Base-by-base conservation (phyloP, 2,797 vertebrate species). In the Aphelocoma californica region DNA sequence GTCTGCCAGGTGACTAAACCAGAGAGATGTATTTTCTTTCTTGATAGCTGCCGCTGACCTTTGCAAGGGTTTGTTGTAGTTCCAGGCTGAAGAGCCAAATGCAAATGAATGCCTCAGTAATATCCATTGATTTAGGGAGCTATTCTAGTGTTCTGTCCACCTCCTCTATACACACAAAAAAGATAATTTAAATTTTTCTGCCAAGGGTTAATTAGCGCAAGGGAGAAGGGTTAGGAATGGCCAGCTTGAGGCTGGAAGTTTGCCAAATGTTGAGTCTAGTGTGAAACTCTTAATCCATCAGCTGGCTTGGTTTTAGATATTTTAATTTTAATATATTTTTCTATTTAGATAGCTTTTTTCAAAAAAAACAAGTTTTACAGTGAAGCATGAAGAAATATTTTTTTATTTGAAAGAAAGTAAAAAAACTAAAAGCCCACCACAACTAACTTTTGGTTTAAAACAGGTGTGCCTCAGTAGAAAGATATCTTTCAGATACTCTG, bases 1-100 rank as follows among this genome's bases (percentile, higher is more conserved):
- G 99, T 99, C 96, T 99, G 99, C 97, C 99, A 99, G 99, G 99
- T 99, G 93, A 96, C 29, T 24, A 66, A 71, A 91, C 40, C 1
- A 0, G 36, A 64, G 56, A 36, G 61, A 60, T 57, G 9, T 45
- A 10, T 88, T 96, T 75, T 72, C 79, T 65, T 65, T 71, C 58
- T 66, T 65, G 19, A 19, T 73, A 13, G 32, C 61, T 94, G 47
- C 50, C 17, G 3, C 61, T 79, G 71, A 58, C 32, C 12, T 91
- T 31, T 73, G 47, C 34, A 54, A 69, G 54, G n/a, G 5, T 38
- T 91, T 67, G 65, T 40, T 86, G 26, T 72, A 45, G 73, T 70
- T 89, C 31, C 50, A 32, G 56, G 18, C 62, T 77, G 44, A 89
- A 82, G 51, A 86, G 64, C 34, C 31, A 79, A 79, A 42, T 38